These are phyloP conservation scores for Anseranas semipalmata DNA, from an alignment of 2,113 vertebrate species.

Conservation along the genomic window DNA sequence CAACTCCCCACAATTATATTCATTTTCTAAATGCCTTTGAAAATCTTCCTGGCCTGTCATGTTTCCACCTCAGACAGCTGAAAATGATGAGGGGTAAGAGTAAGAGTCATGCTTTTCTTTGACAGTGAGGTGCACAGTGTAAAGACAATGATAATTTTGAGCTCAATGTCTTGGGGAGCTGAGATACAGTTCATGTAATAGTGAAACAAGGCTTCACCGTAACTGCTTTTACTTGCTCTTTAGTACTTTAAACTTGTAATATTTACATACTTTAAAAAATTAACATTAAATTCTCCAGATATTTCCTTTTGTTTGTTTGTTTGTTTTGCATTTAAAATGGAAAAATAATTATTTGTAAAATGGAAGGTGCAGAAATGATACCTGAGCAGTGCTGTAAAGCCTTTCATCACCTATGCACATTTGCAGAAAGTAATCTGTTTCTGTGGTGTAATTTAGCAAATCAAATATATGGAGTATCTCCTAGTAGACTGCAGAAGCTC, in stretches of 20 bases:
- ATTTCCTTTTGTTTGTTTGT: background rate
- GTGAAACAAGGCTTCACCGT: slow-evolving; percentile 3
- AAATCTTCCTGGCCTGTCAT: slow-evolving; percentile 10
- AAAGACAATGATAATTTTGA: slow-evolving; percentile 35
- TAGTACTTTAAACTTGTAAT: background rate
- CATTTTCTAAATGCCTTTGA: slow-evolving; percentile 37
- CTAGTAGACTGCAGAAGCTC: background rate
- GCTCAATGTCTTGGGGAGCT: slow-evolving; percentile 31
- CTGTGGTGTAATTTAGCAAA: background rate
- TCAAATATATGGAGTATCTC: background rate
- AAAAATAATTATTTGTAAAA: background rate
- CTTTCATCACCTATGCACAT: background rate
- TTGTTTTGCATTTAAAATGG: background rate
- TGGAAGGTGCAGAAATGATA: background rate
- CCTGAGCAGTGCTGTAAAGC: background rate
- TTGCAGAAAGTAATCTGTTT: background rate
- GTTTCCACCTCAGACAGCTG: background rate
- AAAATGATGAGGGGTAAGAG: background rate
- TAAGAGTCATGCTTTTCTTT: background rate
- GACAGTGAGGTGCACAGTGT: background rate
- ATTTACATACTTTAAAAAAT: background rate
- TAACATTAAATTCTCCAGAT: background rate
- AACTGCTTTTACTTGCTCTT: slow-evolving; percentile 40
- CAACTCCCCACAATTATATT: slow-evolving; percentile 10
- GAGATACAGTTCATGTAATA: background rate